phyloP scores from a whole-genome alignment of 2,797 vertebrate genomes.

The Propithecus deckenii region DNA sequence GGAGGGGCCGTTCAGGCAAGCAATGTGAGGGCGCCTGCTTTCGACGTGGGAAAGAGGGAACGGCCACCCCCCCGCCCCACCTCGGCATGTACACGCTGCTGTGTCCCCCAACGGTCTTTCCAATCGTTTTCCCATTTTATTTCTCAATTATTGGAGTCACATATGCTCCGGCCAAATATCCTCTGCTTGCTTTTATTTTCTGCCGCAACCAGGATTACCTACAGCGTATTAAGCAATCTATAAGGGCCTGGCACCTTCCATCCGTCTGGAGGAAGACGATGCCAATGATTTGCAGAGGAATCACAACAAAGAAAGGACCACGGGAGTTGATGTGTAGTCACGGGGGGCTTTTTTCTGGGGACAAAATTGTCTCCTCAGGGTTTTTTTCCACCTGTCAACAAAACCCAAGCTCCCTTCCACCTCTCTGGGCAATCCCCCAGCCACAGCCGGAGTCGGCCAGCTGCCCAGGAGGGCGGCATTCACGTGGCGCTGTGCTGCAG shows the following conservation, averaged over 20 bases:
- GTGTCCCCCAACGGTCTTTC: slow-evolving; percentile 74
- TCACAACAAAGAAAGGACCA: slow-evolving; percentile 79
- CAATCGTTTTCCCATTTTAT: slow-evolving; percentile 79
- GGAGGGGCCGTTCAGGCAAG: slow-evolving; percentile 53
- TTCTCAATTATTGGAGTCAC: slow-evolving; percentile 85
- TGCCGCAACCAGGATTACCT: slow-evolving; percentile 79
- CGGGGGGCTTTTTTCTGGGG: background rate
- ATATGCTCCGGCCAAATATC: slow-evolving; percentile 83
- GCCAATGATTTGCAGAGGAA: slow-evolving; percentile 62
- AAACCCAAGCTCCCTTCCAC: background rate
- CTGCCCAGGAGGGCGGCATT: background rate
- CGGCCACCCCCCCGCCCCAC: background rate
- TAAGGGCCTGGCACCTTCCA: slow-evolving; percentile 78
- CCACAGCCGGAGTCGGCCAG: background rate
- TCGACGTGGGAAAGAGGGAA: background rate
- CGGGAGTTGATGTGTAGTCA: slow-evolving; percentile 40
- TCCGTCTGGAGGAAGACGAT: slow-evolving; percentile 68
- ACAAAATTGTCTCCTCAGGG: slow-evolving; percentile 25
- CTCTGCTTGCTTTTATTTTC: slow-evolving; percentile 83
- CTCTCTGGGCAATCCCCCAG: background rate
- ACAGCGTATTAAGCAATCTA: slow-evolving; percentile 80
- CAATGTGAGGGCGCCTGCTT: slow-evolving; percentile 66
- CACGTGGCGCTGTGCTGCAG: slow-evolving; percentile 26
- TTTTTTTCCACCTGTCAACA: background rate
- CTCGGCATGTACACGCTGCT: background rate